Evolutionary conservation across 2,888 invertebrate genomes (phyloP).

Genomic region (Apamea crenata): DNA sequence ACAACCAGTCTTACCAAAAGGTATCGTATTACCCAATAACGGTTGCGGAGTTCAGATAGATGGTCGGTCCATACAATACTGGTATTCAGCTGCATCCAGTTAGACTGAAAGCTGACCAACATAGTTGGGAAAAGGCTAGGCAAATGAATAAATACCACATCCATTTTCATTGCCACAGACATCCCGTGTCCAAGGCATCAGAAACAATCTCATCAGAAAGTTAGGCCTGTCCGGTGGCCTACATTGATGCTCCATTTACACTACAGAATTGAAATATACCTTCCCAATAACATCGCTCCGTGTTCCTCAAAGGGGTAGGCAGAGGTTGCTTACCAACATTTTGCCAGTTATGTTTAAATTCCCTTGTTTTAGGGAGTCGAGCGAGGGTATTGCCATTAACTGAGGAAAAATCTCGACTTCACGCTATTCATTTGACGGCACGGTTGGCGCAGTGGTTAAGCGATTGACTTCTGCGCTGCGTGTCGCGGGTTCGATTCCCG

Average conservation of each 20-base stretch:
- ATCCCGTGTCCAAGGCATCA: not conserved
- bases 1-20: too few relatives aligned
- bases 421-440: not conserved
- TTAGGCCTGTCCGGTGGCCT: constrained; percentile 23
- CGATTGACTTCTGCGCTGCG: too few relatives aligned
- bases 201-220: constrained; percentile 29
- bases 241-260: constrained; percentile 31
- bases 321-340: not conserved
- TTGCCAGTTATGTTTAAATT: not conserved
- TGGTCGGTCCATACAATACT: too few relatives aligned
- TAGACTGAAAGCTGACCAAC: too few relatives aligned
- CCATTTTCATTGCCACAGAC: not conserved
- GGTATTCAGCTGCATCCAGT: too few relatives aligned
- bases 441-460: too few relatives aligned
- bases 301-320: not conserved
- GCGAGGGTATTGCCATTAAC: not conserved
- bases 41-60: too few relatives aligned
- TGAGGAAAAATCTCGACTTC: not conserved
- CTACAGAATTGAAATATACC: constrained; percentile 12
- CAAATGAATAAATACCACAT: constrained; percentile 1
- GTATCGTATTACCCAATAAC: too few relatives aligned
- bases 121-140: too few relatives aligned
- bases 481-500: too few relatives aligned
- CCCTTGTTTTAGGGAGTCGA: not conserved
- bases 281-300: not conserved